Conservation (phyloP, 1,140 invertebrate genomes). For the Araneus ventricosus region DNA sequence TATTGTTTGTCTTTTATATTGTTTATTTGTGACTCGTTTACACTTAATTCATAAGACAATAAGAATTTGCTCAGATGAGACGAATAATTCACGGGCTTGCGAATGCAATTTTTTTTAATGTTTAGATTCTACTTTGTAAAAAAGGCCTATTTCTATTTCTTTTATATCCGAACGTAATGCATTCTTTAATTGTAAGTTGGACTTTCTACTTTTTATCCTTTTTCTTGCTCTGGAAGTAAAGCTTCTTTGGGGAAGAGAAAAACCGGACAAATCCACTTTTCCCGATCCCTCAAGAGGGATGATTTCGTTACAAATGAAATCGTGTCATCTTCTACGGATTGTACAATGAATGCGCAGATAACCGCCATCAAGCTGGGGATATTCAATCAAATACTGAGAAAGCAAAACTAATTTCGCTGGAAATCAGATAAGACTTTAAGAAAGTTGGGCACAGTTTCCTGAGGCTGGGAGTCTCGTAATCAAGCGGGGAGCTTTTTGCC, state of each 20-base stretch:
- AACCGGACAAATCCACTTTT: background rate
- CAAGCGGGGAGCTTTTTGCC: background rate
- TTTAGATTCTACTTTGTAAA: background rate
- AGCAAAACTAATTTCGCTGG: slow-evolving; percentile 53
- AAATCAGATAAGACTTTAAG: slow-evolving; percentile 52
- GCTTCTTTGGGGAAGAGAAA: background rate
- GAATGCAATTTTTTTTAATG: background rate
- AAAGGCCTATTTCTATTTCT: background rate
- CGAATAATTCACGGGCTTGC: background rate
- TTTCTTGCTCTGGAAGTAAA: background rate
- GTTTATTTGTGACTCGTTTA: too few species aligned
- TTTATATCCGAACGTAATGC: background rate
- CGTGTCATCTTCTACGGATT: slow-evolving; percentile 47
- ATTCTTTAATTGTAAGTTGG: background rate
- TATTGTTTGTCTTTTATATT: too few species aligned
- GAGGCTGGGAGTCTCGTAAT: background rate
- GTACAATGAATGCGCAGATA: slow-evolving; percentile 17
- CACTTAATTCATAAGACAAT: too few species aligned
- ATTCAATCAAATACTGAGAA: slow-evolving; percentile 54
- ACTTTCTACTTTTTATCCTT: background rate
- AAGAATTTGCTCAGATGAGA: background rate
- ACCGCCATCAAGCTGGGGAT: slow-evolving; percentile 23
- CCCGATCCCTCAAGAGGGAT: background rate
- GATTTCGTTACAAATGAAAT: slow-evolving; percentile 50
- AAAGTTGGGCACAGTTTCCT: background rate